Evolutionary conservation across 2,113 vertebrate species (phyloP), one percentile per base, ranked within the genome.

Genomic region (Erythrolamprus reginae): DNA sequence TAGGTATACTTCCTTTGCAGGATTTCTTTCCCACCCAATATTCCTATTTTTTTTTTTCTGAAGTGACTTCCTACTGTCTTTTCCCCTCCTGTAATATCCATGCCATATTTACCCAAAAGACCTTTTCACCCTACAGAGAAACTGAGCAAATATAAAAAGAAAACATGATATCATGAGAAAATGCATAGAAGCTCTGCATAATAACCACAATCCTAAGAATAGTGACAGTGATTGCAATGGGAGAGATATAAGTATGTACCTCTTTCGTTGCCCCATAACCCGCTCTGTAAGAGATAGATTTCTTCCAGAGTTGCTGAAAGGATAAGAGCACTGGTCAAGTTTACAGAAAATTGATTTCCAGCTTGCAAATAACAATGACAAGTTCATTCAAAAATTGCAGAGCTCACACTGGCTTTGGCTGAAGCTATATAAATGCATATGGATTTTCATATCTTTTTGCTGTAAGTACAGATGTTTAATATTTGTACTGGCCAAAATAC

Each of bases 221-320:
- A 26, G 65, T 87, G 65, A 91, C 77, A 88, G 17, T 91, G 90
- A 91, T 88, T 87, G 77, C 70, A 91, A 88, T 91, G 86, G 86
- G 77, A 91, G 90, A 91, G 77, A 91, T 84, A 84, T 82, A 83
- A 61, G 53, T 12, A 91, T 91, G 86, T 83, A 83, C 77, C 53
- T 84, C 77, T 84, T 91, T 91, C 86, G 86, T 48, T 88, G 86
- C 82, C 86, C 77, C 84, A 88, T 61, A 91, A 91, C 90, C 86
- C 53, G 86, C 77, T 91, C 86, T 61, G 77, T 84, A 88, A 91
- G 90, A 91, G 86, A 88, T 88, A 61, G 86, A 83, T 91, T 91
- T 87, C 86, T 88, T 88, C 86, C 90, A 91, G 90, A 91, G 70
- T 88, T 88, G 70, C 90, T 91, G 90, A 91, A 91, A 91, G 86